Base-by-base conservation (phyloP, 1,140 invertebrate genomes). In the Drosophila seguyi region DNA sequence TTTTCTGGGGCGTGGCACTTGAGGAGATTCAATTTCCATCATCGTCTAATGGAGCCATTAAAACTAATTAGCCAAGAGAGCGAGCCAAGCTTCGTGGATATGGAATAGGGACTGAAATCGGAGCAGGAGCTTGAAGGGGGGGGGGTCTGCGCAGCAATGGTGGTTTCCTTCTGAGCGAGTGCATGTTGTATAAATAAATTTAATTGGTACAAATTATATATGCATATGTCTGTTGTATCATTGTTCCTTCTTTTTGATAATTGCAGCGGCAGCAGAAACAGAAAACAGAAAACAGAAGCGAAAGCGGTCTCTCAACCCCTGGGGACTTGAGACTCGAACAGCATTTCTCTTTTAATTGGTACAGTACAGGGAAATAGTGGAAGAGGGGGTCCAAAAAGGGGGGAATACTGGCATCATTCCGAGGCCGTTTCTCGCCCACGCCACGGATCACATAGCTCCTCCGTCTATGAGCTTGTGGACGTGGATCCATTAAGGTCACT, bases 161-260 rank as follows among this genome's bases (percentile, higher is more conserved):
- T 20, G 67, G 27, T 62, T 58, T 71, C 55, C 71, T 53, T 65
- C 59, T 53, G 61, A 38, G 59, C 58, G 38, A 62, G 75, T 76
- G 65, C 65, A 75, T 83, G 47, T 79, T 61, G 68, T 78, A 68
- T 79, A 80, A 78, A 73, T 87, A 65, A 80, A 71, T 84, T 78
- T 90, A 87, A 90, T 87, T 90, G 85, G 50, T 78, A 87, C 72
- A 88, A 88, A 87, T 87, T 87, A 87, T 87, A 74, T 60, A 87
- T 83, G 65, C 56, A 71, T 59, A 62, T 58, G 59, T 72, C 29
- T 38, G 67, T 80, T 67, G 67, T 72, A 65, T 65, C 31, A 59
- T 50, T 72, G 47, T 66, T 66, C 27, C 14, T 47, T 39, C 38
- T 53, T 74, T 81, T 77, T 47, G 73, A 72, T 87, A 87, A 88